A percentile compares a stretch with the other conserved stretches of the same genome.
phyloP scores from a whole-genome alignment of 2,888 invertebrate species.

The Oscheius sp. region DNA sequence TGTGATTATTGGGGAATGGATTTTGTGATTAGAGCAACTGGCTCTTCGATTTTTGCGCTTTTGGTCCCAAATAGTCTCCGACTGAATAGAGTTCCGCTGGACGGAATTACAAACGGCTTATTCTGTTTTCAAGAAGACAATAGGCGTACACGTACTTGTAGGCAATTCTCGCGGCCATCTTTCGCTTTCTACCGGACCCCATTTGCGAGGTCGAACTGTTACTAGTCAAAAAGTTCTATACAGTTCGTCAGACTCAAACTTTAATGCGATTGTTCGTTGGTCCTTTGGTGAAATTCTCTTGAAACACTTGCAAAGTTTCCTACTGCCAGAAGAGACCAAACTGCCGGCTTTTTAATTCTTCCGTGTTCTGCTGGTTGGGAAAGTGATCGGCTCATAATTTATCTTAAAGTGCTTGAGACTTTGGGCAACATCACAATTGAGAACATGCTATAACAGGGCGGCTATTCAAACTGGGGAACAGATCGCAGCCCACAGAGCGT shows the following conservation, averaged over 20 bases:
- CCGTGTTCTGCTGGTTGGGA: slow-evolving; percentile 11
- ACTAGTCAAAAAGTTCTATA: too few species aligned
- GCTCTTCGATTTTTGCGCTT: not conserved
- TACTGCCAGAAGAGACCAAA: slow-evolving; percentile 1
- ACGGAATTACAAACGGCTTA: not conserved
- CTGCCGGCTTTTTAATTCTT: not conserved
- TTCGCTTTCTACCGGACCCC: slow-evolving; percentile 16
- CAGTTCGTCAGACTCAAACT: too few species aligned
- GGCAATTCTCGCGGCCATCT: slow-evolving; percentile 7
- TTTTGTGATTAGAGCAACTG: slow-evolving; percentile 3
- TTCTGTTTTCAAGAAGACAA: slow-evolving; percentile 16
- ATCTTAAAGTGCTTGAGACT: not conserved
- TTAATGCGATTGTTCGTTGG: too few species aligned
- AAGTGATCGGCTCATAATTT: slow-evolving; percentile 18
- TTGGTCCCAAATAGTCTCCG: not conserved
- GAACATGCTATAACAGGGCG: slow-evolving; percentile 10
- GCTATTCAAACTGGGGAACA: slow-evolving; percentile 25
- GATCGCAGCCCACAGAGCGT: slow-evolving; percentile 31
- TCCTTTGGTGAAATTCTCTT: too few species aligned
- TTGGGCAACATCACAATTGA: not conserved
- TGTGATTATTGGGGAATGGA: not conserved
- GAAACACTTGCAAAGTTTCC: not conserved
- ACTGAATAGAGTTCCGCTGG: not conserved
- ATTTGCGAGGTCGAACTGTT: not conserved
- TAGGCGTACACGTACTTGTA: not conserved